Evolutionary conservation across 2,888 invertebrate genomes (phyloP).

Genomic region (Netelia virgata): DNA sequence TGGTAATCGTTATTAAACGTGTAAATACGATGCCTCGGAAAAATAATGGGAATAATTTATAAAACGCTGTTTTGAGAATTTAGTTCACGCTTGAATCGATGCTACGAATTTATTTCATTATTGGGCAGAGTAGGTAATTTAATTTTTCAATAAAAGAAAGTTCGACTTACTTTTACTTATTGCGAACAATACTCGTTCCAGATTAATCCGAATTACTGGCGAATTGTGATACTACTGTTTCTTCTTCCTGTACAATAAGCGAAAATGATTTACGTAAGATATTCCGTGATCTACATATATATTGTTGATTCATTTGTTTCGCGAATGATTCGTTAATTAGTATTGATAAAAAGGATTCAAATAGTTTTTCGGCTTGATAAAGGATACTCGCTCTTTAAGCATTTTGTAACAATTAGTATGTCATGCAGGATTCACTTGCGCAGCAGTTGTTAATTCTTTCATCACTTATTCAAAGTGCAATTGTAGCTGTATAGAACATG

Average conservation of each 20-base stretch:
- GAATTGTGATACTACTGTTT: too few species aligned
- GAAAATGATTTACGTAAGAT: neutral
- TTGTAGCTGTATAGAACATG: neutral
- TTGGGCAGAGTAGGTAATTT: neutral
- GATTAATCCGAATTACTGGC: neutral
- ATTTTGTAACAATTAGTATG: neutral
- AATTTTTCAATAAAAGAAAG: neutral
- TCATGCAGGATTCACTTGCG: slow-evolving; percentile 1
- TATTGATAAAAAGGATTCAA: neutral
- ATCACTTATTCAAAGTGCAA: slow-evolving; percentile 23
- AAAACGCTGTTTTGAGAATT: neutral
- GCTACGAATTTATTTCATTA: too few species aligned
- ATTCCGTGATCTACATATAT: neutral
- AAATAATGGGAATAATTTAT: neutral
- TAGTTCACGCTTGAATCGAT: neutral
- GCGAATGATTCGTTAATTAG: neutral
- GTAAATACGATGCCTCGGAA: neutral
- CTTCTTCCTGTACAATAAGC: neutral
- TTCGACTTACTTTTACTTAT: neutral
- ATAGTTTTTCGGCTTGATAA: neutral
- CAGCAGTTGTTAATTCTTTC: slow-evolving; percentile 21
- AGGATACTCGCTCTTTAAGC: neutral
- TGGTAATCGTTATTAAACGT: neutral
- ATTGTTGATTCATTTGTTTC: neutral
- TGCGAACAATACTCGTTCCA: neutral